phyloP scores from a whole-genome alignment of 1,140 invertebrate genomes.

The Harpegnathos saltator region DNA sequence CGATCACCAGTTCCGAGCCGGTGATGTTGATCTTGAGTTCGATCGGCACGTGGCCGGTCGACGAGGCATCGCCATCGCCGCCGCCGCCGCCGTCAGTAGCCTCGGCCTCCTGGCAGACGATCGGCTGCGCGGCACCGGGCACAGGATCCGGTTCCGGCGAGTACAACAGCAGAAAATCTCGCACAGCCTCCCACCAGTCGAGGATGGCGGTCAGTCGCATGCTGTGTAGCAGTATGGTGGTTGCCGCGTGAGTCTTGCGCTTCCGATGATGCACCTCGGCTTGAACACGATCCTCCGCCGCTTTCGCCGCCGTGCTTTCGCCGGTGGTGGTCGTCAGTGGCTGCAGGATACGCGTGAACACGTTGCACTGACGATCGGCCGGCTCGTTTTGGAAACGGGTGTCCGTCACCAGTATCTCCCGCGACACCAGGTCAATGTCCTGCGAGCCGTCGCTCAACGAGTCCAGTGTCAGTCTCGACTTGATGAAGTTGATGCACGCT shows the following conservation, averaged over 20 bases:
- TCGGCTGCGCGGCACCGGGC: slow-evolving; percentile 46
- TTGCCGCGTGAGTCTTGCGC: slow-evolving; percentile 90
- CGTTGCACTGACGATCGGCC: slow-evolving; percentile 91
- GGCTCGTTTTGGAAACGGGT: slow-evolving; percentile 91
- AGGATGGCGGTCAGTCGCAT: slow-evolving; percentile 97
- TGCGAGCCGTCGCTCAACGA: slow-evolving; percentile 94
- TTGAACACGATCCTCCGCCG: slow-evolving; percentile 89
- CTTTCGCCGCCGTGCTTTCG: slow-evolving; percentile 77
- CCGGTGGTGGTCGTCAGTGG: slow-evolving; percentile 88
- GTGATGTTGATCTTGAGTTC: slow-evolving; percentile 97
- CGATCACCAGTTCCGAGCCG: slow-evolving; percentile 97
- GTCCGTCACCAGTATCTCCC: slow-evolving; percentile 95
- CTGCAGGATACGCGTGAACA: slow-evolving; percentile 96
- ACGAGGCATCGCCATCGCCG: too few relatives aligned
- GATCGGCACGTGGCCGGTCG: slow-evolving; percentile 86
- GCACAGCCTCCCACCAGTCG: slow-evolving; percentile 96
- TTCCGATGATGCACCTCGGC: slow-evolving; percentile 93
- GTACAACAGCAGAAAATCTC: slow-evolving; percentile 91
- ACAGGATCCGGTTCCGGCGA: slow-evolving; percentile 79
- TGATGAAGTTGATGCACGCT: slow-evolving; percentile 96
- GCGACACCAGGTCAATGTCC: slow-evolving; percentile 96
- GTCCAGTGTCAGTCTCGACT: slow-evolving; percentile 94
- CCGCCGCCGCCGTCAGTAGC: slow-evolving; percentile 13
- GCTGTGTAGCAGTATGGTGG: slow-evolving; percentile 97
- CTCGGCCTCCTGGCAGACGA: slow-evolving; percentile 59